Base-by-base conservation (phyloP, 64 coral and sea anemone species). In the Montipora cactus region DNA sequence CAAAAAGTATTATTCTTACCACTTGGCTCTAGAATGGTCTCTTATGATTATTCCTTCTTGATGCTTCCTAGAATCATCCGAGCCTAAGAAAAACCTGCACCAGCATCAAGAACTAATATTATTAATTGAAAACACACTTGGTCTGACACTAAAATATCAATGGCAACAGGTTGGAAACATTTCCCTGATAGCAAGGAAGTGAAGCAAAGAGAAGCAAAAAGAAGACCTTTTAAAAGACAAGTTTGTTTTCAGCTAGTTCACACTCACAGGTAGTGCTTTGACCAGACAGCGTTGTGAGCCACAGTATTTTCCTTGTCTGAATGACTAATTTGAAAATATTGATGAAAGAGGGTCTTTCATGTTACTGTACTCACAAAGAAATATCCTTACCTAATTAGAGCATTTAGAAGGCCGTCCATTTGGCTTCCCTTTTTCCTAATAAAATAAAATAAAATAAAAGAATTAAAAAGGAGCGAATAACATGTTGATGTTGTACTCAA, bases 371-470 rank as follows among this genome's bases (percentile, higher is more conserved):
- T 45, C 11, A 51, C 15, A 50, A 15, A 4, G 52, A 11, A 59
- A 9, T 44, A 25, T 51, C 67, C 77, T 67, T 44, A 95, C 93
- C 88, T 76, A 71, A 95, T 80, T 15, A 95, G n/a, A 47, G 79
- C 53, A 68, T 67, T 66, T 2, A 95, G 22, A 28, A 83, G 47
- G 53, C 93, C 93, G 48, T 67, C 84, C 7, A 64, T 88, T 1
- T 90, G 81, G 8, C 88, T 80, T 48, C 78, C 89, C 70, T 95
- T 83, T 50, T 90, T 95, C 88, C 93, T 95, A 71, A 79, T 70
- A 44, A 62, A 2, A 46, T 19, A 7, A 68, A 68, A 13, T 18
- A 18, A n/a, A 37, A 37, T 37, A 37, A 37, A 37, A 37, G 37
- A 67, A 18, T 67, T 13, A 9, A 9, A 18, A 14, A 14, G 52